Percentiles rank a stretch among this genome's conserved stretches.
These are phyloP conservation scores for Hemicordylus capensis DNA, from an alignment of 2,113 vertebrate species.

Conservation along the genomic window DNA sequence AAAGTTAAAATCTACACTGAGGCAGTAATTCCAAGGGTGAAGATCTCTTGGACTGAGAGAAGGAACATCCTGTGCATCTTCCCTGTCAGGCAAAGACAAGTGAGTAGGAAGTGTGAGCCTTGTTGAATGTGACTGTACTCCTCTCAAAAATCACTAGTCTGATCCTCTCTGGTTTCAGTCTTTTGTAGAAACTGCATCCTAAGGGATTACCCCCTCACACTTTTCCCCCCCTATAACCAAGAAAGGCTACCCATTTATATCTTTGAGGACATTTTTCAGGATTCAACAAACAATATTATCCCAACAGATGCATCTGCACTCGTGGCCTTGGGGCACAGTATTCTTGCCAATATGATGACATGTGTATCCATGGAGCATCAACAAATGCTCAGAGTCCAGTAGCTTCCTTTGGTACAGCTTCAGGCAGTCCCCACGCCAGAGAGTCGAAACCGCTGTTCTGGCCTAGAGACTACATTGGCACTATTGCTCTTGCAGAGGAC, in stretches of 20 bases:
- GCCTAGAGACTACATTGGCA: not conserved
- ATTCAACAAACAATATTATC: not conserved
- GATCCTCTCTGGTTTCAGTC: not conserved
- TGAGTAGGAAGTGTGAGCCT: not conserved
- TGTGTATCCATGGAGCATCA: not conserved
- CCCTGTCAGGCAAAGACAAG: not conserved
- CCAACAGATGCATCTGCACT: too few species aligned
- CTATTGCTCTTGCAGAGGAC: not conserved
- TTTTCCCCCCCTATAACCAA: not conserved
- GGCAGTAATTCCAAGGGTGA: not conserved
- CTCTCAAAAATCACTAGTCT: not conserved
- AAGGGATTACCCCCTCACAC: too few species aligned
- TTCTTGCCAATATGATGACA: too few species aligned
- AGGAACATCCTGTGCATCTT: not conserved
- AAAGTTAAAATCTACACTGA: not conserved
- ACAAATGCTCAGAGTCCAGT: not conserved
- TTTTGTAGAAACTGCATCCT: not conserved
- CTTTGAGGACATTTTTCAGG: not conserved
- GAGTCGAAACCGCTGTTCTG: not conserved
- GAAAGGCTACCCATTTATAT: not conserved
- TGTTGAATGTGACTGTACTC: not conserved
- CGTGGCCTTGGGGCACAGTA: too few species aligned
- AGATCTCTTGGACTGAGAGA: not conserved
- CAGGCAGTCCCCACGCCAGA: not conserved
- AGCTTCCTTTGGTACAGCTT: not conserved